A percentile compares a stretch with the other conserved stretches of the same genome.
Evolutionary conservation across 2,797 vertebrate genomes (phyloP).

Genomic region (Xenops minutus): DNA sequence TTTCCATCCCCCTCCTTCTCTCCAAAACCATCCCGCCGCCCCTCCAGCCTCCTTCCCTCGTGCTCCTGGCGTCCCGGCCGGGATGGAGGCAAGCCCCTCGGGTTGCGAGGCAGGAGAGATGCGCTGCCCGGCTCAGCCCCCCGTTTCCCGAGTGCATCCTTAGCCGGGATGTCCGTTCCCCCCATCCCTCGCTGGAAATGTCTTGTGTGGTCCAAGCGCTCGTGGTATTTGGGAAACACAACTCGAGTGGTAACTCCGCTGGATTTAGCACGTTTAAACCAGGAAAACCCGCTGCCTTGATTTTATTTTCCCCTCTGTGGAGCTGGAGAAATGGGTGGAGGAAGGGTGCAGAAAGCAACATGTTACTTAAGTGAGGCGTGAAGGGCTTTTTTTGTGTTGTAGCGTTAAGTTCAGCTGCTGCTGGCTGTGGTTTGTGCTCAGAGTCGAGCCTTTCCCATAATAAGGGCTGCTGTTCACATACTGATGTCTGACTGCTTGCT

Average conservation of each 20-base stretch:
- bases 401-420: slow-evolving; percentile 2
- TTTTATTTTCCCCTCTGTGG: neutral
- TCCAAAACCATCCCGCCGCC: neutral
- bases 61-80: neutral
- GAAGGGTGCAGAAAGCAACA: neutral
- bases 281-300: neutral
- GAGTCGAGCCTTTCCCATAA: neutral
- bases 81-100: neutral
- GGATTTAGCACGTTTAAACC: neutral
- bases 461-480: neutral
- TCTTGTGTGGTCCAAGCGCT: neutral
- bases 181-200: neutral
- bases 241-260: neutral
- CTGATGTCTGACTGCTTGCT: slow-evolving; percentile 4
- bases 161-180: neutral
- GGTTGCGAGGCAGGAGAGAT: neutral
- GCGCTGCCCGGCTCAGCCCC: neutral
- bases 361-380: neutral
- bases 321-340: neutral
- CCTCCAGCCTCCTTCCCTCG: neutral
- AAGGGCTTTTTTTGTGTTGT: neutral
- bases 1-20: neutral
- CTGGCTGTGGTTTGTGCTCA: neutral
- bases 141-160: neutral
- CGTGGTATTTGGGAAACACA: neutral